phyloP scores from a whole-genome alignment of 2,113 vertebrate species.

The Thamnophis sirtalis region DNA sequence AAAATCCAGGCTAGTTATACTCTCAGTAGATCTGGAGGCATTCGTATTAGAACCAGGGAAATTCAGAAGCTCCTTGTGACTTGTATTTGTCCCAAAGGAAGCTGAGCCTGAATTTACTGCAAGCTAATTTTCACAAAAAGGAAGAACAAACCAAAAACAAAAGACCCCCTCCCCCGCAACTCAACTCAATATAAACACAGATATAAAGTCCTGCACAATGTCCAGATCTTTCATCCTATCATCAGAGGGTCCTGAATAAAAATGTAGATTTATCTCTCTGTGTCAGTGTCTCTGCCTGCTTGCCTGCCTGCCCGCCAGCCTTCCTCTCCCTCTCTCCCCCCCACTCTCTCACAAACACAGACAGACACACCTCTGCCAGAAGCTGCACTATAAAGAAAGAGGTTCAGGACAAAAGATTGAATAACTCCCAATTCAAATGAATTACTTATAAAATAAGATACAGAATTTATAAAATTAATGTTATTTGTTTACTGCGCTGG shows the following conservation, averaged over 20 bases:
- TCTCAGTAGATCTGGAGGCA: neutral
- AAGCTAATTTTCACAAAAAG: neutral
- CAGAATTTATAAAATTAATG: neutral
- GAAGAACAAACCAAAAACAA: neutral
- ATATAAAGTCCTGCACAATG: neutral
- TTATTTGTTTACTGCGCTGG: neutral
- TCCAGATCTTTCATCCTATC: neutral
- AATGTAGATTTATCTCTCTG: neutral
- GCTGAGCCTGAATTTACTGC: neutral
- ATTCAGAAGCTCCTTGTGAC: neutral
- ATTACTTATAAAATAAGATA: neutral
- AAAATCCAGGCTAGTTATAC: neutral
- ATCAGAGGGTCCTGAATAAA: neutral
- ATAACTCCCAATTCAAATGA: neutral
- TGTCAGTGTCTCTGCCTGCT: neutral
- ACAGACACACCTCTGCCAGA: neutral
- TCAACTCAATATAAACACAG: neutral
- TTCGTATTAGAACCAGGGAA: neutral
- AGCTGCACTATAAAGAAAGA: neutral
- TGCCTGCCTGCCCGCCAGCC: no score
- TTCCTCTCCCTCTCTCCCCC: no score
- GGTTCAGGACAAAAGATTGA: neutral
- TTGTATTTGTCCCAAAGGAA: neutral
- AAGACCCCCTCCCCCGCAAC: neutral
- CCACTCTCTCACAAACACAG: neutral